These are phyloP conservation scores for Dorcus hopei DNA, from an alignment of 2,888 invertebrate species.

Conservation along the genomic window DNA sequence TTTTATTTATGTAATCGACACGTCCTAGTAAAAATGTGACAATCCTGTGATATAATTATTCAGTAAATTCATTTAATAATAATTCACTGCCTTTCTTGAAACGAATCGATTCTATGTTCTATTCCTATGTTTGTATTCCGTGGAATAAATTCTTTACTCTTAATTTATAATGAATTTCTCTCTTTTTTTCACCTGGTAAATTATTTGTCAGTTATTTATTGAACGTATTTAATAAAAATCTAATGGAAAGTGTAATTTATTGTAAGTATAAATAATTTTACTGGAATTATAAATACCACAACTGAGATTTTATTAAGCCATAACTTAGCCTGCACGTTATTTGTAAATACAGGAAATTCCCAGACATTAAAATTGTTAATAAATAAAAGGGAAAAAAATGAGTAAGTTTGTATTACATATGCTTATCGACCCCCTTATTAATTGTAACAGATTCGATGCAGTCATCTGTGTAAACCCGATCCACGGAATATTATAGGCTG, in stretches of 20 bases:
- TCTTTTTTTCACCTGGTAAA: constrained; percentile 14
- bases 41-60: too few species aligned
- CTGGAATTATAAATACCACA: constrained; percentile 17
- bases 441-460: too few species aligned
- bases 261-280: constrained; percentile 17
- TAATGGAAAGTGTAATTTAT: not conserved
- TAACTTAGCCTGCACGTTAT: constrained; percentile 23
- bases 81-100: too few species aligned
- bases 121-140: not conserved
- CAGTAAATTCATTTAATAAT: too few species aligned
- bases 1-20: too few species aligned
- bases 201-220: constrained; percentile 9
- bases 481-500: too few species aligned
- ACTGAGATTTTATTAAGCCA: constrained; percentile 19
- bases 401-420: not conserved
- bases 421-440: not conserved
- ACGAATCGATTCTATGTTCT: not conserved
- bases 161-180: not conserved
- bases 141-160: not conserved
- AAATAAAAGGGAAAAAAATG: not conserved
- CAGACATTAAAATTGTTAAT: not conserved
- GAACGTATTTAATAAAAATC: constrained; percentile 2
- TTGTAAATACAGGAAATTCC: constrained; percentile 22
- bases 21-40: too few species aligned
- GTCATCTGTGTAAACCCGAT: too few species aligned